Base-by-base conservation (phyloP, 2,888 invertebrate genomes). In the Villa cingulata region DNA sequence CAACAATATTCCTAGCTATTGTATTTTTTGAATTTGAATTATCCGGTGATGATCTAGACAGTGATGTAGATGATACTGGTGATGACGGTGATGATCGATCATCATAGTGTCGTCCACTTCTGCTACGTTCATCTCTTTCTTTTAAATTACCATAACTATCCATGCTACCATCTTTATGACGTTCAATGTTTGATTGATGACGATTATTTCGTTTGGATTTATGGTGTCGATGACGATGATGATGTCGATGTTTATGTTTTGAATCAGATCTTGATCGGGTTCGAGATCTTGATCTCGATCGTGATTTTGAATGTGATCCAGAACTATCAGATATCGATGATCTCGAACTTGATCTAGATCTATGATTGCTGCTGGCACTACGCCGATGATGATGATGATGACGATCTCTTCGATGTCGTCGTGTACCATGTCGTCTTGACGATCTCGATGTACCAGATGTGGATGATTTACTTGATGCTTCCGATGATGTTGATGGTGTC, bases 151-250 rank as follows among this genome's bases (percentile, higher is more conserved):
- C 23, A 23, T 23, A 6, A 32, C 29, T 32, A 12, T 32, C 29
- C 29, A 32, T 32, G 29, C 29, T 4, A 39, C 18, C 19, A 39
- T 39, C 46, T 32, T 52, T 42, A n/a, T n/a, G n/a, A n/a, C n/a
- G n/a, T n/a, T n/a, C n/a, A n/a, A n/a, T n/a, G 37, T 42, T 59
- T 16, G 59, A 57, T 49, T 59, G 55, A 16, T 58, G 49, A 34
- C 59, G 55, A 16, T 58, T 49, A 32, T 59, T 65, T 54, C 57
- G 59, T 51, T 63, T 53, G 62, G 57, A 64, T 70, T 45, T 38
- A 19, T 38, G 37, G 23, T 72, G 12, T 12, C 12, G 29, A 32
- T 14, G 29, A 5, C 29, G 72, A 69, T 71, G 72, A 72, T 71
- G 72, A 71, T 72, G 72, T 70, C 72, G 50, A 43, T 46, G 36